Percentiles rank a stretch among this genome's conserved stretches.
phyloP scores from a whole-genome alignment of 2,888 invertebrate genomes.

The Volucella inflata region DNA sequence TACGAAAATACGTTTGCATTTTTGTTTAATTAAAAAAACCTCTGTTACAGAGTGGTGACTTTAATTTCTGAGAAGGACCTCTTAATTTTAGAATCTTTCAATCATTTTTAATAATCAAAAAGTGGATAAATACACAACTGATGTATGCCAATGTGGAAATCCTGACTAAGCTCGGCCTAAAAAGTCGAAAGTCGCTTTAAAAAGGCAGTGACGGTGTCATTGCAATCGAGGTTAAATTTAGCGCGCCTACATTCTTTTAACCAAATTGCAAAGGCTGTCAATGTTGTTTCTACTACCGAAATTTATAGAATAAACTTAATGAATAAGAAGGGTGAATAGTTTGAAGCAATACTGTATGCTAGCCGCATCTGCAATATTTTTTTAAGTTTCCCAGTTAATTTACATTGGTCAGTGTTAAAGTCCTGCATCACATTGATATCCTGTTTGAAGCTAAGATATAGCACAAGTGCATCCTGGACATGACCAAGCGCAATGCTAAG shows the following conservation, averaged over 20 bases:
- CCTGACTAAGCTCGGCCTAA: too few relatives aligned
- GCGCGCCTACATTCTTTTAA: too few relatives aligned
- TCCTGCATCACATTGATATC: slow-evolving; percentile 14
- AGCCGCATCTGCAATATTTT: neutral
- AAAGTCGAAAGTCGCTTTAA: too few relatives aligned
- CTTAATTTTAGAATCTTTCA: neutral
- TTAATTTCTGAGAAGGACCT: too few relatives aligned
- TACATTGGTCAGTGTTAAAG: slow-evolving; percentile 18
- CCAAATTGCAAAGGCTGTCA: too few relatives aligned
- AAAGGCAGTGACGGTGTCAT: too few relatives aligned
- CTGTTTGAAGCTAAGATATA: slow-evolving; percentile 17
- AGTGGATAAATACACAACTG: neutral
- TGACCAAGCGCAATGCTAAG: slow-evolving; percentile 29
- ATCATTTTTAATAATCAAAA: neutral
- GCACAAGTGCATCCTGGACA: slow-evolving; percentile 34
- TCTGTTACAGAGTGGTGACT: too few relatives aligned
- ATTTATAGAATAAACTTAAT: neutral
- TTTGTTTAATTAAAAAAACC: too few relatives aligned
- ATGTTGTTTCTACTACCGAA: too few relatives aligned
- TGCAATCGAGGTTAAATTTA: too few relatives aligned
- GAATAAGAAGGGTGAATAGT: neutral
- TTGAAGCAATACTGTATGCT: neutral
- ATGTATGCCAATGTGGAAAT: too few relatives aligned
- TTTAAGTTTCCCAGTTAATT: slow-evolving; percentile 1
- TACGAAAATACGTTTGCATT: too few relatives aligned